Evolutionary conservation across 2,797 vertebrate species (phyloP).

Genomic region (Psittacula derbiana): DNA sequence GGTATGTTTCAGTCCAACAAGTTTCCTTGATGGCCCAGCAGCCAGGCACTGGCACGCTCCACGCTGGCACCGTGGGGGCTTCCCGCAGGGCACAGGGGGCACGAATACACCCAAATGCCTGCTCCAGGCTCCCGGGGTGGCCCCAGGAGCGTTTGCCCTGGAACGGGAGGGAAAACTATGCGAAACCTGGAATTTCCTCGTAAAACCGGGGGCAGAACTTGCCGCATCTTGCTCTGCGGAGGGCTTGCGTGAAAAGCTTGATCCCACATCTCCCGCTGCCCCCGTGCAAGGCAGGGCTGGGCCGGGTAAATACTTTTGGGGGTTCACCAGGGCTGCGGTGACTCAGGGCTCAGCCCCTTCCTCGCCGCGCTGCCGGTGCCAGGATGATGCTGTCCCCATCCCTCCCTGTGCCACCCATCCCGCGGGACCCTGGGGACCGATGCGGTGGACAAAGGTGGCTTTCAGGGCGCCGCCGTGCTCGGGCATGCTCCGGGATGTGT

Average conservation of each 20-base stretch:
- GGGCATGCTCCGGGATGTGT: conserved; percentile 72
- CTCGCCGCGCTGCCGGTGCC: accelerated
- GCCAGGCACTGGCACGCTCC: background rate
- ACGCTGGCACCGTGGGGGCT: background rate
- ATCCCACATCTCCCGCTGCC: background rate
- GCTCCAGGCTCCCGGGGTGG: background rate
- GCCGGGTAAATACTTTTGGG: background rate
- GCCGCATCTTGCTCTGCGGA: background rate
- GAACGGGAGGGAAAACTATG: background rate
- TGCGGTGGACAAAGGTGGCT: conserved; percentile 48
- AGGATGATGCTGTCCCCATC: accelerated
- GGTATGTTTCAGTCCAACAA: conserved; percentile 32
- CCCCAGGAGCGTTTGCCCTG: background rate
- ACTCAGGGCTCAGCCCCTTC: background rate
- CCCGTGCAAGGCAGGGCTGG: accelerated
- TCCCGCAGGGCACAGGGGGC: background rate
- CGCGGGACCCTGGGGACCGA: accelerated
- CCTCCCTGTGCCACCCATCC: background rate
- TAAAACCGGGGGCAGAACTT: conserved; percentile 16
- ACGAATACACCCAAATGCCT: background rate
- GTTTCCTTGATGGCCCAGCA: conserved; percentile 18
- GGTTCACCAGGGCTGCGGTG: background rate
- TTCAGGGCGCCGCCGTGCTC: conserved; percentile 42
- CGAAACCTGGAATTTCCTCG: background rate
- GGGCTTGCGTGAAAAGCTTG: background rate